These are phyloP conservation scores for Rhabdophis nuchalis DNA, from an alignment of 2,797 vertebrate species.

Conservation along the genomic window DNA sequence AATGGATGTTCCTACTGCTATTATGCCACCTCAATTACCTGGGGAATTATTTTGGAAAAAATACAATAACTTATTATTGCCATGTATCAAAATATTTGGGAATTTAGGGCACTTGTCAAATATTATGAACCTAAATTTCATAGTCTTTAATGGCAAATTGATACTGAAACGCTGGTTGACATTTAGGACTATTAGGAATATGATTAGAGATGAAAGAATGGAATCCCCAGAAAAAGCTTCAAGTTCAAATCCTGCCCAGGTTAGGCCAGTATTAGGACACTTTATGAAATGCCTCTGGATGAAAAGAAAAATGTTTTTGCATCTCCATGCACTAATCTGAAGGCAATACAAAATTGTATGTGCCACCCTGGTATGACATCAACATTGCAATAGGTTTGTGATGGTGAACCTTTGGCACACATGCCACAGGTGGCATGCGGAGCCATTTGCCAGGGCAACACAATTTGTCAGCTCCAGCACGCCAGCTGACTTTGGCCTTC, in stretches of 20 bases:
- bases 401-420: too few species aligned
- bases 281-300: neutral
- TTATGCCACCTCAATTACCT: neutral
- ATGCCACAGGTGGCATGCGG: too few species aligned
- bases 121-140: conserved; percentile 13
- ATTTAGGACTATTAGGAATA: neutral
- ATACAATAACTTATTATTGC: neutral
- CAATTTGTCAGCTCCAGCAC: too few species aligned
- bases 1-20: conserved; percentile 16
- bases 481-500: too few species aligned
- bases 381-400: neutral
- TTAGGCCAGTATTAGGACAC: neutral
- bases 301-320: neutral
- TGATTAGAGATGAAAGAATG: neutral
- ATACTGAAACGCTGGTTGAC: neutral
- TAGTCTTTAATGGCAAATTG: neutral
- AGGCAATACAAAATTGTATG: neutral
- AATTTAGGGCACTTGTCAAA: neutral
- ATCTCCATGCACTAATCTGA: neutral
- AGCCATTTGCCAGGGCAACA: too few species aligned
- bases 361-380: neutral
- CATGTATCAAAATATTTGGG: conserved; percentile 41
- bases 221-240: neutral
- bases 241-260: neutral
- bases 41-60: conserved; percentile 29